These are phyloP conservation scores for Ormyrus pomaceus DNA, from an alignment of 2,888 invertebrate species.

Conservation along the genomic window DNA sequence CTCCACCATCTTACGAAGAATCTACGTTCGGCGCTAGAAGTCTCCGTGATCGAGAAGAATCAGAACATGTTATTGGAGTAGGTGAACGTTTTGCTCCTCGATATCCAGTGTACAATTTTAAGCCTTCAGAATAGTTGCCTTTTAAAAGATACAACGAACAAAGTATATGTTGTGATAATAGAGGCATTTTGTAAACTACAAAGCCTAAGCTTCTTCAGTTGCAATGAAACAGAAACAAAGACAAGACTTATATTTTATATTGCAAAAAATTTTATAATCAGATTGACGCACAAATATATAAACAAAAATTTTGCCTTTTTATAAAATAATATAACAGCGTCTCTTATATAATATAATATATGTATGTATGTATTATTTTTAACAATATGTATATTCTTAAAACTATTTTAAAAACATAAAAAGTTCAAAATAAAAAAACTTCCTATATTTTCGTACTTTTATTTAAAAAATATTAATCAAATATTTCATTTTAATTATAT, in stretches of 20 bases:
- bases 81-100: constrained; percentile 69
- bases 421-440: constrained; percentile 39
- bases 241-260: constrained; percentile 49
- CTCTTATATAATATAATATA: constrained; percentile 38
- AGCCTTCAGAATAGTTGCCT: constrained; percentile 37
- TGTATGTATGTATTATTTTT: not conserved
- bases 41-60: constrained; percentile 82
- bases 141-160: constrained; percentile 23
- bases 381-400: too few species aligned
- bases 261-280: constrained; percentile 38
- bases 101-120: constrained; percentile 73
- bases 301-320: constrained; percentile 25
- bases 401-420: constrained; percentile 42
- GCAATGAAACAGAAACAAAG: constrained; percentile 38
- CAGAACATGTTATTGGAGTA: constrained; percentile 75
- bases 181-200: constrained; percentile 37
- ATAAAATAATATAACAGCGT: constrained; percentile 31
- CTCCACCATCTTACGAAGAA: constrained; percentile 82
- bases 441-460: constrained; percentile 5
- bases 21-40: constrained; percentile 80
- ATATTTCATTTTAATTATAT: too few species aligned
- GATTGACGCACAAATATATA: constrained; percentile 34
- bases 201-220: constrained; percentile 39
- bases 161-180: constrained; percentile 54
- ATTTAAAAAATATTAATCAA: not conserved